A percentile compares a stretch with the other conserved stretches of the same genome.
These are phyloP conservation scores for Apamea sordens DNA, from an alignment of 2,888 invertebrate species.

Conservation along the genomic window DNA sequence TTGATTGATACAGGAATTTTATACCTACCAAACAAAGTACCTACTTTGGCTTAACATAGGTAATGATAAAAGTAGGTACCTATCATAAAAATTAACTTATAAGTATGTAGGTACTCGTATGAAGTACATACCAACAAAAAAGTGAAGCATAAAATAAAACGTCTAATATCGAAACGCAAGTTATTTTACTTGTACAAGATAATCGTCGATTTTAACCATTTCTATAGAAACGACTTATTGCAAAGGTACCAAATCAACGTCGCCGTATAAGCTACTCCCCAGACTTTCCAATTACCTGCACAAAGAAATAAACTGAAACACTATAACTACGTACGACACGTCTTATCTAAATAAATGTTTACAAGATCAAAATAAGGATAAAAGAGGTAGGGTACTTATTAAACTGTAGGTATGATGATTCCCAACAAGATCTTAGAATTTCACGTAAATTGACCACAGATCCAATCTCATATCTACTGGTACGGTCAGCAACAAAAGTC, in stretches of 20 bases:
- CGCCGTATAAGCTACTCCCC: neutral
- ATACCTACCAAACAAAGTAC: neutral
- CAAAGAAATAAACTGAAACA: conserved; percentile 20
- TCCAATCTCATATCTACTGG: neutral
- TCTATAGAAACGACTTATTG: neutral
- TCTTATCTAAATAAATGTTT: no score
- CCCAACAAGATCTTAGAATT: no score
- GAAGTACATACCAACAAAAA: neutral
- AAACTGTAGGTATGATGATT: no score
- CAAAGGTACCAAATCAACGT: neutral
- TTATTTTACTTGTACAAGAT: neutral
- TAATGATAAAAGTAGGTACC: neutral
- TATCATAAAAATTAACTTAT: neutral
- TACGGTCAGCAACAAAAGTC: no score
- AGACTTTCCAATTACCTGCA: conserved; percentile 11
- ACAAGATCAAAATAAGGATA: no score
- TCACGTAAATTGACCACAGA: neutral
- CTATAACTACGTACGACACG: no score
- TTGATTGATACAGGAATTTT: neutral
- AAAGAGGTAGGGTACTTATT: no score
- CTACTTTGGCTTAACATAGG: neutral
- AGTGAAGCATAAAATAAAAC: neutral
- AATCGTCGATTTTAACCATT: neutral
- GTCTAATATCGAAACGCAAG: neutral
- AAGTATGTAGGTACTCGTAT: no score